Evolutionary conservation across 2,888 invertebrate species (phyloP).

Genomic region (Peribatodes rhomboidaria): DNA sequence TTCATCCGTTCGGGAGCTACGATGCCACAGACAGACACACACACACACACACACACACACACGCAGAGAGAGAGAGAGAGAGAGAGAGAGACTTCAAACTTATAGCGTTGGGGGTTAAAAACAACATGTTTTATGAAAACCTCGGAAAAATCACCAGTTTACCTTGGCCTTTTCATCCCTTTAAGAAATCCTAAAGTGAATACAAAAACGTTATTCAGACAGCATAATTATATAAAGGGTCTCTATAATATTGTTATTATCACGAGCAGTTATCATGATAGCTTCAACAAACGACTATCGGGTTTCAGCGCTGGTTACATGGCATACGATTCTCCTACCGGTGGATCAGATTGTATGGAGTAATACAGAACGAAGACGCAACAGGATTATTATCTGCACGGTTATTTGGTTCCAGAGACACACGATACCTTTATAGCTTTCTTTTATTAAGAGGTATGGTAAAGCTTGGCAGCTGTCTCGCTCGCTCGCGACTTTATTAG

Average conservation of each 20-base stretch:
- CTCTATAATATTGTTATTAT: conserved; percentile 12
- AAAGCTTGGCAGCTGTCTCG: no score
- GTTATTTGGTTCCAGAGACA: neutral
- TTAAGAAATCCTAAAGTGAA: neutral
- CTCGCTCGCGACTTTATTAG: no score
- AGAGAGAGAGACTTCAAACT: no score
- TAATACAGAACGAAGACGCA: conserved; percentile 13
- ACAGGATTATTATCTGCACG: conserved; percentile 11
- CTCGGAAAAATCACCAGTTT: conserved; percentile 11
- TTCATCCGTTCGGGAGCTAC: no score
- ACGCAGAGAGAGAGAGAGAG: no score
- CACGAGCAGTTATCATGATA: conserved; percentile 34
- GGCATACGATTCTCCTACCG: conserved; percentile 6
- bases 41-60: no score
- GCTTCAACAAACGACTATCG: conserved; percentile 49
- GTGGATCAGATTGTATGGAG: neutral
- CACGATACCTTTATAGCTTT: no score
- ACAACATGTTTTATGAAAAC: conserved; percentile 26
- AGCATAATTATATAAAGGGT: conserved; percentile 1
- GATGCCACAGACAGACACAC: no score
- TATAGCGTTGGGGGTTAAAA: no score
- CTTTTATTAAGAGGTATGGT: no score
- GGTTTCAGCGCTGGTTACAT: conserved; percentile 39
- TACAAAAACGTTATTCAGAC: neutral
- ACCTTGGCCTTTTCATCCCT: conserved; percentile 20